phyloP scores from a whole-genome alignment of 1,140 invertebrate species.

The Calosoma granatense region DNA sequence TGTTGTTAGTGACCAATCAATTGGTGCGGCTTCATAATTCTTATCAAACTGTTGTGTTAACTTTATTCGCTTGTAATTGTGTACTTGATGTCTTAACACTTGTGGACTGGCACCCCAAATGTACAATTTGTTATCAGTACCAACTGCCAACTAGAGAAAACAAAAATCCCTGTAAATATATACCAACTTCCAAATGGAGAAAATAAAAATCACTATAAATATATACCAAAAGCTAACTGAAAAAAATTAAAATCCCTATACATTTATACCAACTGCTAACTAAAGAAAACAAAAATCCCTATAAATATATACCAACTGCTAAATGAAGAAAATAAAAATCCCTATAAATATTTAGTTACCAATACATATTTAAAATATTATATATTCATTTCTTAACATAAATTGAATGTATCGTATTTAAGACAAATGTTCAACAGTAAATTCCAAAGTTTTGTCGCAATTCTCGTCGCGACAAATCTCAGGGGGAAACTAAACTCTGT shows the following conservation, averaged over 20 bases:
- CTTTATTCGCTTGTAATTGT: not conserved
- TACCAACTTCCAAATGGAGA: constrained; percentile 56
- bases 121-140: constrained; percentile 54
- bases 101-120: constrained; percentile 73
- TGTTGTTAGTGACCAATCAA: not conserved
- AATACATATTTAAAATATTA: too few relatives aligned
- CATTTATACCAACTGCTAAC: constrained; percentile 53
- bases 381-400: too few relatives aligned
- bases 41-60: constrained; percentile 1
- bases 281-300: too few relatives aligned
- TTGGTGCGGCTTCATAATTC: not conserved
- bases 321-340: too few relatives aligned
- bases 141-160: constrained; percentile 54
- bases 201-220: constrained; percentile 17
- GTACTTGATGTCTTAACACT: constrained; percentile 21
- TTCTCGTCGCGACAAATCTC: too few relatives aligned
- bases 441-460: too few relatives aligned
- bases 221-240: constrained; percentile 58
- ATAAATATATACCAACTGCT: too few relatives aligned
- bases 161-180: constrained; percentile 18
- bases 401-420: too few relatives aligned
- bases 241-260: constrained; percentile 18
- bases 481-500: too few relatives aligned
- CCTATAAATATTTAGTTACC: too few relatives aligned
- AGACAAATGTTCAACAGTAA: too few relatives aligned